Conservation (phyloP, 2,797 vertebrate genomes). For the Fundulus diaphanus region DNA sequence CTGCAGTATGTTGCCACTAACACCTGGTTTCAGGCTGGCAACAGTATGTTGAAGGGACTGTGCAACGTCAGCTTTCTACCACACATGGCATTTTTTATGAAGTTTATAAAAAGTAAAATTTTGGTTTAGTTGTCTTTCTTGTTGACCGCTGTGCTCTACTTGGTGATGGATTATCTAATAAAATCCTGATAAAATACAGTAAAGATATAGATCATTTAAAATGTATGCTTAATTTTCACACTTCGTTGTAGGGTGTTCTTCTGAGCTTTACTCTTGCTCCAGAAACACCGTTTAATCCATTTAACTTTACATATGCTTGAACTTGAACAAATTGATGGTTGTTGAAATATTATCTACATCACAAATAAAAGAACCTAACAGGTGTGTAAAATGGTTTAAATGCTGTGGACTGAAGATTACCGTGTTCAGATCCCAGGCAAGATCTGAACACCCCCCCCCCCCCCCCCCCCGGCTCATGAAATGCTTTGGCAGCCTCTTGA, state of each 20-base stretch:
- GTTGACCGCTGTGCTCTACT: too few relatives aligned
- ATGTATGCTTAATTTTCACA: neutral
- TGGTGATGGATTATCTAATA: too few relatives aligned
- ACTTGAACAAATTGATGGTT: neutral
- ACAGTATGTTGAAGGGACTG: too few relatives aligned
- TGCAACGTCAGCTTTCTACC: too few relatives aligned
- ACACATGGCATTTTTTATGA: too few relatives aligned
- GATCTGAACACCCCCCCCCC: too few relatives aligned
- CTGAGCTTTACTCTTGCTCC: neutral
- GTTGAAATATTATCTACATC: slow-evolving; percentile 24
- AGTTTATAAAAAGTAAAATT: too few relatives aligned
- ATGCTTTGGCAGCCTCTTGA: slow-evolving; percentile 68
- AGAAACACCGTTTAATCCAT: neutral
- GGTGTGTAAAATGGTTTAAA: slow-evolving; percentile 15
- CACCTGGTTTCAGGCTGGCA: too few relatives aligned
- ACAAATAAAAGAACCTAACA: slow-evolving; percentile 3
- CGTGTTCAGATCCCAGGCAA: slow-evolving; percentile 21
- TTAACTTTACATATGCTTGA: neutral
- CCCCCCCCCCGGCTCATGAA: slow-evolving; percentile 21
- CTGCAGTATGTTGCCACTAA: too few relatives aligned
- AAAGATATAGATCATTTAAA: neutral
- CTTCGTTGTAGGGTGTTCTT: neutral
- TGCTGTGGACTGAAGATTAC: slow-evolving; percentile 47
- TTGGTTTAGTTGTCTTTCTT: too few relatives aligned
- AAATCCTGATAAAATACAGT: too few relatives aligned